These are phyloP conservation scores for Misgurnus mizolepis DNA, from an alignment of 2,113 vertebrate species.

Conservation along the genomic window DNA sequence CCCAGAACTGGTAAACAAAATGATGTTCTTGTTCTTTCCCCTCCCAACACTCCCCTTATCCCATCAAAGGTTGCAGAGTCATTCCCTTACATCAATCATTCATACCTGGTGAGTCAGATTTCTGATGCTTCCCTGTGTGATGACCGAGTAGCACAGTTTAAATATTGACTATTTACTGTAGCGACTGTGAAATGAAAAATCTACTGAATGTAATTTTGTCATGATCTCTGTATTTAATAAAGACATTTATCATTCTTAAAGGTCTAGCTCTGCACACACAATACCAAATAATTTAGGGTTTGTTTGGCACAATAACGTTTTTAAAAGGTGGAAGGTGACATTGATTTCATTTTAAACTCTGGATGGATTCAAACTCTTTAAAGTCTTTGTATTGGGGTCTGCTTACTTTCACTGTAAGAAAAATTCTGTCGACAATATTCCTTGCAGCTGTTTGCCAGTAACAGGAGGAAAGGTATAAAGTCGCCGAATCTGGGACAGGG, in stretches of 20 bases:
- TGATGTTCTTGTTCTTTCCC: constrained; percentile 50
- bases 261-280: constrained; percentile 52
- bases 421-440: no score
- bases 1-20: constrained; percentile 43
- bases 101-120: constrained; percentile 53
- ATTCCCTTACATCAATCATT: constrained; percentile 43
- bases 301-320: not conserved
- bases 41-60: constrained; percentile 62
- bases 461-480: no score
- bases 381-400: not conserved
- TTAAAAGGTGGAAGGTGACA: not conserved
- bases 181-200: no score
- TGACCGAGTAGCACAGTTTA: not conserved
- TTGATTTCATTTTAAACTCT: not conserved
- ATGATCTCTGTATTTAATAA: no score
- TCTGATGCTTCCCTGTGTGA: not conserved
- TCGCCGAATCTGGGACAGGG: no score
- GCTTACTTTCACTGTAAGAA: no score
- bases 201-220: not conserved
- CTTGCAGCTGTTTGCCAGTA: no score
- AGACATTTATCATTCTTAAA: constrained; percentile 8
- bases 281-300: constrained; percentile 53
- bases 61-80: constrained; percentile 60
- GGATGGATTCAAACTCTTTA: not conserved
- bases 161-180: no score